Base-by-base conservation (phyloP, 2,797 vertebrate species). In the Enteromius radiatus region DNA sequence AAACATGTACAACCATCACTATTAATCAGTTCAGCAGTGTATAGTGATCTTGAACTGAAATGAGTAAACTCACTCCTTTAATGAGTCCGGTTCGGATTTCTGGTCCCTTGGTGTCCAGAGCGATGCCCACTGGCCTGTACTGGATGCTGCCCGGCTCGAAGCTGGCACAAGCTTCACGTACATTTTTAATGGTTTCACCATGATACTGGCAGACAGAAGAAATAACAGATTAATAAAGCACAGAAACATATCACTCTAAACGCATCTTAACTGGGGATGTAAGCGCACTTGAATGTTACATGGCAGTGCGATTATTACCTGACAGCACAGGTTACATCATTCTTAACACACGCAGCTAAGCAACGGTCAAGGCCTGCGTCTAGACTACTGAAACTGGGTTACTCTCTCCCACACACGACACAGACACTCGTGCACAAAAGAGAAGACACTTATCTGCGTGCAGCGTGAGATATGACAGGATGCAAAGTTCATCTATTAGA, bases 61-160 rank as follows among this genome's bases (percentile, higher is more conserved):
- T 1, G 4, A 38, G 45, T 38, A 33, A 54, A 31, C 96, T 95
- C 88, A 99, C 98, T 87, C 98, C 98, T 83, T 94, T 94, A 91
- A 99, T 99, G 86, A 99, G 98, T 84, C 98, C 98, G 8, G 98
- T 99, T 89, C 98, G 93, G 92, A 99, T 99, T 95, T 99, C 98
- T 1, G 98, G 98, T 87, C 98, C 98, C 89, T 99, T 99, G 28
- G 98, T 99, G 93, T 99, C 98, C 93, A 99, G 93, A 63, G 98
- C 98, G 84, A 99, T 95, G 78, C 95, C 97, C 21, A 99, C 93
- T 0, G 98, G 98, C 81, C 97, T 94, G 94, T 98, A 99, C 9
- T 96, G 94, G 87, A 99, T 98, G 45, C 97, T 98, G 86, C 98
- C 96, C 0, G 96, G 96, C 69, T 95, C 95, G 69, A 99, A 99